Evolutionary conservation across 53 echinoderm and acorn worm species (phyloP), one percentile per base, ranked within the genome.

Genomic region (Crossaster papposus): DNA sequence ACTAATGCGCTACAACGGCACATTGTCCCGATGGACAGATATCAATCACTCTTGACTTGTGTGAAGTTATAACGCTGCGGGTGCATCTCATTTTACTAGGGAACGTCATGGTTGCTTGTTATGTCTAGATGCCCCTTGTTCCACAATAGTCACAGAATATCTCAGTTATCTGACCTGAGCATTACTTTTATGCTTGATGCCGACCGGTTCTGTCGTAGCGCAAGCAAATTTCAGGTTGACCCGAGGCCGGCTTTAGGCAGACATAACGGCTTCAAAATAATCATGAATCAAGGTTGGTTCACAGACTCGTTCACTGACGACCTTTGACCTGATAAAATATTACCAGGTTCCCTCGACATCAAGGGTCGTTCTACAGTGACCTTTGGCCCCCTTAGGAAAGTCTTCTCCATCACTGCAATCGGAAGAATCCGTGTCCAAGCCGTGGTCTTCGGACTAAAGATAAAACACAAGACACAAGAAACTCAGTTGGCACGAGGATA

Each of bases 331-430:
- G 68, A 10, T 68, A 28, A 26, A 26, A 11, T 28, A 68, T 83
- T 91, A 91, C 91, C 91, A 91, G 33, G 91, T 78, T 34, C 32
- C 79, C 44, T 91, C 63, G 64, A 85, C 12, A 62, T 91, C 91
- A 14, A 78, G 78, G 26, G 81, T 90, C 54, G 64, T 36, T 36
- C 84, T 83, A 22, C 79, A 65, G 64, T 70, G 74, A 58, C 81
- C 85, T 32, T 83, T 78, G 70, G 84, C 91, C 70, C 84, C 85
- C 31, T 77, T 64, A 14, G 65, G 77, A n/a, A 64, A 14, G 64
- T 70, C 79, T 26, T 91, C 92, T 14, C 91, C 94, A 65, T 92
- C 96, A 36, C 92, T 96, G 83, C 96, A 92, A 36, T 93, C 94
- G 14, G 96, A 91, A 6, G 91, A 96, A 82, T 96, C 96, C 0